Evolutionary conservation across 1,140 invertebrate species (phyloP).

Genomic region (Diplogasteroides magnus): DNA sequence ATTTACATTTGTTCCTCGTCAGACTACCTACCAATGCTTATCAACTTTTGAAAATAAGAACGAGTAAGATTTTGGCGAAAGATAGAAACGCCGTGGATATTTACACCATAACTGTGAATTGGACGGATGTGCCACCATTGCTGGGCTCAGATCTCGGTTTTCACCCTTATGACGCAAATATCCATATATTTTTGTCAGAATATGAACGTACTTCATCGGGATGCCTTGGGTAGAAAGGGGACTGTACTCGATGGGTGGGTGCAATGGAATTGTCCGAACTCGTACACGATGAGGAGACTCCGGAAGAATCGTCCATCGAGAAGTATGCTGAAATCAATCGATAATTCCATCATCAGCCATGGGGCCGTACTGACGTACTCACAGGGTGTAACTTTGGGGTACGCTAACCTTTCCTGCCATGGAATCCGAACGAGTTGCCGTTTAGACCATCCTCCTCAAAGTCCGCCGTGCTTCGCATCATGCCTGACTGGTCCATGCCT

Average conservation of each 20-base stretch:
- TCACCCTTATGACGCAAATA: not conserved
- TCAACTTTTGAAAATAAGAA: not conserved
- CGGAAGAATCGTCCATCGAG: slow-evolving; percentile 41
- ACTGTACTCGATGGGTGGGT: slow-evolving; percentile 84
- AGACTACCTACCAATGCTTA: no score
- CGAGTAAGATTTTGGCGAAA: not conserved
- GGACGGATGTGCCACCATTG: no score
- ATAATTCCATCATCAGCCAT: no score
- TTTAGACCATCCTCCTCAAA: slow-evolving; percentile 49
- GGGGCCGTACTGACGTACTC: no score
- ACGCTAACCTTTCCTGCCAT: no score
- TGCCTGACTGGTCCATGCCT: slow-evolving; percentile 23
- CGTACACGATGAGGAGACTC: slow-evolving; percentile 49
- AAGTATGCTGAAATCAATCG: slow-evolving; percentile 40
- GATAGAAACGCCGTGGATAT: not conserved
- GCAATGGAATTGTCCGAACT: slow-evolving; percentile 70
- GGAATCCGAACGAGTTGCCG: no score
- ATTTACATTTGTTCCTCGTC: no score
- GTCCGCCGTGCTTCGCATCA: slow-evolving; percentile 35
- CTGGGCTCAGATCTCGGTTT: not conserved
- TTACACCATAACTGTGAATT: not conserved
- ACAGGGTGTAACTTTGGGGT: no score
- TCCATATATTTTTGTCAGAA: no score
- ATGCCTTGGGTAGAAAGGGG: slow-evolving; percentile 78
- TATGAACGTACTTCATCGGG: not conserved